A percentile compares a stretch with the other conserved stretches of the same genome.
Evolutionary conservation across 2,113 vertebrate species (phyloP).

Genomic region (Tringa solitaria): DNA sequence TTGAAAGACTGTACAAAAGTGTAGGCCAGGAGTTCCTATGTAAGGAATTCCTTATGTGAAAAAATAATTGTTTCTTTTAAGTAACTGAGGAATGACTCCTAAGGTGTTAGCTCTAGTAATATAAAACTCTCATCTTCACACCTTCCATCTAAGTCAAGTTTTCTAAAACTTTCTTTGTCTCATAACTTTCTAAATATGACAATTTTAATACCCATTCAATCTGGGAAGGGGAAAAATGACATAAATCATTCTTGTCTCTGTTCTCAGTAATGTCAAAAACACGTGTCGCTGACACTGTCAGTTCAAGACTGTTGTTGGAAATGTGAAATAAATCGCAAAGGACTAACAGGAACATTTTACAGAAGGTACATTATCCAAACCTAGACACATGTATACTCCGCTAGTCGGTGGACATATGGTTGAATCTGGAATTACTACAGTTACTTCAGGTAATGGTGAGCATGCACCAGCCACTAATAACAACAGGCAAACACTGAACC

Average conservation of each 20-base stretch:
- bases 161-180: not conserved
- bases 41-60: not conserved
- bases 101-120: not conserved
- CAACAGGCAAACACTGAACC: slow-evolving; percentile 56
- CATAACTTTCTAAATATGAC: not conserved
- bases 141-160: not conserved
- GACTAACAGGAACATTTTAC: slow-evolving; percentile 53
- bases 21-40: not conserved
- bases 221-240: not conserved
- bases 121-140: not conserved
- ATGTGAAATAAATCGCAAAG: slow-evolving; percentile 57
- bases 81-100: not conserved
- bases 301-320: slow-evolving; percentile 30
- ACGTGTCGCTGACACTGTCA: slow-evolving; percentile 3
- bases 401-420: slow-evolving; percentile 60
- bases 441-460: slow-evolving; percentile 69
- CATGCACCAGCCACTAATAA: slow-evolving; percentile 65
- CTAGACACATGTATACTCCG: not conserved
- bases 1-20: not conserved
- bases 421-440: slow-evolving; percentile 74
- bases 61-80: not conserved
- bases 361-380: slow-evolving; percentile 20
- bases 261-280: slow-evolving; percentile 39
- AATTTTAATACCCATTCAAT: not conserved
- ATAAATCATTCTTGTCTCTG: not conserved